Percentiles rank a stretch among this genome's conserved stretches.
Conservation (phyloP, 2,888 invertebrate species). For the Stomorhina lunata region DNA sequence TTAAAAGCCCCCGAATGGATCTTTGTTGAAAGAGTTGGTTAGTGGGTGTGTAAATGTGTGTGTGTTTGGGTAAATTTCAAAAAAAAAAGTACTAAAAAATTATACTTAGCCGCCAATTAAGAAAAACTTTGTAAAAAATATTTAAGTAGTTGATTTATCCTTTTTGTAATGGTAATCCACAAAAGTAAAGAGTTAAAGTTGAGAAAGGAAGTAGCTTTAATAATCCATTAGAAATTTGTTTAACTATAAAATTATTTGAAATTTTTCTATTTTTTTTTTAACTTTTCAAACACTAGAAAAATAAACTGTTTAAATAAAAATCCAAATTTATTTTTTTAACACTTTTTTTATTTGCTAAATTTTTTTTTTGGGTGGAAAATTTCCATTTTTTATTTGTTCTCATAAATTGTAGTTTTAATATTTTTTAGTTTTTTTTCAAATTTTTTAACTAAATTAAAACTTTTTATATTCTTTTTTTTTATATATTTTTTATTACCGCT, state of each 20-base stretch:
- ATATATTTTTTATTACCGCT: constrained; percentile 35
- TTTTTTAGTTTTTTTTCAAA: neutral
- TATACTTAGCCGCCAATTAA: constrained; percentile 49
- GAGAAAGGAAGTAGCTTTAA: constrained; percentile 3
- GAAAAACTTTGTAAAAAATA: neutral
- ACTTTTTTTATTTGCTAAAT: no score
- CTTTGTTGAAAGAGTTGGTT: neutral
- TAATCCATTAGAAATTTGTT: constrained; percentile 29
- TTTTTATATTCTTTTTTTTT: no score
- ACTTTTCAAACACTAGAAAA: no score
- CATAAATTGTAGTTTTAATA: neutral
- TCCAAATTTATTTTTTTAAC: no score
- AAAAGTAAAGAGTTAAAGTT: constrained; percentile 11
- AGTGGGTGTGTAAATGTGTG: neutral
- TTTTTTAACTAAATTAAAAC: no score
- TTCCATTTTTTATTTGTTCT: neutral
- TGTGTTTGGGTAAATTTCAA: constrained; percentile 7
- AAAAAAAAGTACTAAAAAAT: neutral
- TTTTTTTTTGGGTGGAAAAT: no score
- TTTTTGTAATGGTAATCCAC: constrained; percentile 33
- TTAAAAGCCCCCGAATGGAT: constrained; percentile 14
- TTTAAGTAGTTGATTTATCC: neutral
- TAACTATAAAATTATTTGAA: neutral
- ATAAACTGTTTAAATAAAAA: no score
- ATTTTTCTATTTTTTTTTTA: no score